Conservation (phyloP, 1,140 invertebrate species). For the Uloborus diversus region DNA sequence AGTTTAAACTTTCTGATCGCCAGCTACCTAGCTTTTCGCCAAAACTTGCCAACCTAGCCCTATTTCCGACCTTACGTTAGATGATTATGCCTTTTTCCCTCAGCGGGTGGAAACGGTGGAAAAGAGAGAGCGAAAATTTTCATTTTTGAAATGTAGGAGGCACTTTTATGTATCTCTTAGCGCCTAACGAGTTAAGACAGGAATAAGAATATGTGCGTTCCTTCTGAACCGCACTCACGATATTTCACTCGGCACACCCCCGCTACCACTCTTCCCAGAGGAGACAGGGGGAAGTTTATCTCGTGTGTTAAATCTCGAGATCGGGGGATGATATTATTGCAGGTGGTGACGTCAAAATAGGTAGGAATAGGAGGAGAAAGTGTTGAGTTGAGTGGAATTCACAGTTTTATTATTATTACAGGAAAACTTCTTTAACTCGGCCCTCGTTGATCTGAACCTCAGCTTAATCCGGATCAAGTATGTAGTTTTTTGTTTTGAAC, state of each 20-base stretch:
- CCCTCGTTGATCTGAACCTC: too few species aligned
- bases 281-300: background rate
- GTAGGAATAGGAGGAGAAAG: background rate
- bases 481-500: too few species aligned
- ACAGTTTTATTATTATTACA: too few species aligned
- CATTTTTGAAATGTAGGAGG: slow-evolving; percentile 56
- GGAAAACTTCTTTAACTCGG: too few species aligned
- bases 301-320: slow-evolving; percentile 2
- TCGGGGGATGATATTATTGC: too few species aligned
- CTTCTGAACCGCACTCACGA: slow-evolving; percentile 32
- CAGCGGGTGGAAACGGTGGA: background rate
- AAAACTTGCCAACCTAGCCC: background rate
- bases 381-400: too few species aligned
- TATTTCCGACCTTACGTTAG: background rate
- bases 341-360: background rate
- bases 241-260: slow-evolving; percentile 45
- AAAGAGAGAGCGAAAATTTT: slow-evolving; percentile 43
- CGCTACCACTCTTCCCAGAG: slow-evolving; percentile 13
- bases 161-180: slow-evolving; percentile 54
- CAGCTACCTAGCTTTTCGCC: too few species aligned
- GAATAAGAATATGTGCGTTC: slow-evolving; percentile 49
- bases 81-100: slow-evolving; percentile 38
- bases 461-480: too few species aligned
- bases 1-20: too few species aligned
- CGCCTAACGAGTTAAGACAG: slow-evolving; percentile 55